Percentiles rank a stretch among this genome's conserved stretches.
Evolutionary conservation across 1,140 invertebrate species (phyloP).

Genomic region (Pararge aegeria): DNA sequence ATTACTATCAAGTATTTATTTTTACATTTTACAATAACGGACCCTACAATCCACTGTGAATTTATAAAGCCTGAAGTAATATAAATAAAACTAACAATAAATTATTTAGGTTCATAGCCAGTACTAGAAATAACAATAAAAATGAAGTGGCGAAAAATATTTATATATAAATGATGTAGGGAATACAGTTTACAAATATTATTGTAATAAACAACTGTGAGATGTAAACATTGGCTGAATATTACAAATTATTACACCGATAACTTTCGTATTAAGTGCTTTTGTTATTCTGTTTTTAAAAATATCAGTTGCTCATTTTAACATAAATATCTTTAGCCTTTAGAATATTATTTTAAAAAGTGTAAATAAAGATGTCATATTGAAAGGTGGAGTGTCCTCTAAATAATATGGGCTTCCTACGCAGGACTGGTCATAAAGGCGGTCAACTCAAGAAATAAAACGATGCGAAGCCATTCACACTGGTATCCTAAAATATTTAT

Average conservation of each 20-base stretch:
- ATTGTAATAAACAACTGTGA: not conserved
- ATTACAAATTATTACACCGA: slow-evolving; percentile 8
- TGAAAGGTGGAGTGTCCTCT: slow-evolving; percentile 12
- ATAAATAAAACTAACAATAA: no score
- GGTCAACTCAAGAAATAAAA: slow-evolving; percentile 13
- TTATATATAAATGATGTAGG: not conserved
- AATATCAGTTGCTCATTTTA: not conserved
- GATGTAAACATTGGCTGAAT: not conserved
- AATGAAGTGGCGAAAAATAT: not conserved
- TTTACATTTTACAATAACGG: no score
- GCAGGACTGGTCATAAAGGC: slow-evolving; percentile 7
- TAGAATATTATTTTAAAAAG: slow-evolving; percentile 3
- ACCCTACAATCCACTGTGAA: no score
- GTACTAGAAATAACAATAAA: not conserved
- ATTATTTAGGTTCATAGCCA: no score
- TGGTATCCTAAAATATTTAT: slow-evolving; percentile 15
- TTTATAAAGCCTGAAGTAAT: no score
- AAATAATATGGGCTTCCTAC: slow-evolving; percentile 9
- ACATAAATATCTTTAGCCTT: not conserved
- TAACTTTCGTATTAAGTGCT: not conserved
- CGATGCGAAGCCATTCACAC: slow-evolving; percentile 4
- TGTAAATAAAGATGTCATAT: slow-evolving; percentile 3
- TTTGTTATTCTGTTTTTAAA: not conserved
- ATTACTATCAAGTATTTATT: no score
- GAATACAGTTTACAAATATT: not conserved